These are phyloP conservation scores for Oreocharis arfaki DNA, from an alignment of 2,113 vertebrate genomes.

Conservation along the genomic window DNA sequence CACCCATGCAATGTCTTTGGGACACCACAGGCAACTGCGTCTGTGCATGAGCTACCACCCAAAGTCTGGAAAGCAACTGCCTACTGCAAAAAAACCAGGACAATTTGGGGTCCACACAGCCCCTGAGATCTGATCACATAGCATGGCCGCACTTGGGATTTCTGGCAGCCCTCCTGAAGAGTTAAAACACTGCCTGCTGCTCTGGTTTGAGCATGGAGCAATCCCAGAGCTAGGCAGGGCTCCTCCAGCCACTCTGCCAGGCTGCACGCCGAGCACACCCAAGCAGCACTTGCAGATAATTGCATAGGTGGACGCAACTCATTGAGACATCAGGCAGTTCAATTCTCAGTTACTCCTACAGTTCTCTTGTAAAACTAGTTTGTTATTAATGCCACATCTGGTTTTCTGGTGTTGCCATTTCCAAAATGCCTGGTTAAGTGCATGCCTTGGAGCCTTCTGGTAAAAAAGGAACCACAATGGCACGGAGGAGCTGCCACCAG, in stretches of 20 bases:
- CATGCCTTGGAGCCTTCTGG: background rate
- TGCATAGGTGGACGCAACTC: slow-evolving; percentile 33
- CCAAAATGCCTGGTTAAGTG: background rate
- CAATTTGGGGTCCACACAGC: background rate
- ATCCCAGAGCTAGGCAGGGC: background rate
- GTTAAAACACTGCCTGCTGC: background rate
- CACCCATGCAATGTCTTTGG: background rate
- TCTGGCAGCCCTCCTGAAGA: background rate
- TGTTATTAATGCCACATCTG: background rate
- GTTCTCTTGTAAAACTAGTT: background rate
- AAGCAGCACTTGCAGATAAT: background rate
- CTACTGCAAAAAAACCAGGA: background rate
- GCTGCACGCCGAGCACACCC: background rate
- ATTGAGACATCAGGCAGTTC: slow-evolving; percentile 12
- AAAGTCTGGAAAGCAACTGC: background rate
- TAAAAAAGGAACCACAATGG: background rate
- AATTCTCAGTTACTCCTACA: background rate
- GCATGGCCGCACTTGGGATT: background rate
- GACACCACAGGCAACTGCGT: background rate
- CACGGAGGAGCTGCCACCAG: background rate
- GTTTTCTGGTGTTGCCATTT: background rate
- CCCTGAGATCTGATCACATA: background rate
- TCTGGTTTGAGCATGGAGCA: background rate
- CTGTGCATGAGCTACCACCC: background rate
- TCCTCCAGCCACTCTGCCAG: background rate